Evolutionary conservation across 2,888 invertebrate species (phyloP).

Genomic region (Eilema depressum): DNA sequence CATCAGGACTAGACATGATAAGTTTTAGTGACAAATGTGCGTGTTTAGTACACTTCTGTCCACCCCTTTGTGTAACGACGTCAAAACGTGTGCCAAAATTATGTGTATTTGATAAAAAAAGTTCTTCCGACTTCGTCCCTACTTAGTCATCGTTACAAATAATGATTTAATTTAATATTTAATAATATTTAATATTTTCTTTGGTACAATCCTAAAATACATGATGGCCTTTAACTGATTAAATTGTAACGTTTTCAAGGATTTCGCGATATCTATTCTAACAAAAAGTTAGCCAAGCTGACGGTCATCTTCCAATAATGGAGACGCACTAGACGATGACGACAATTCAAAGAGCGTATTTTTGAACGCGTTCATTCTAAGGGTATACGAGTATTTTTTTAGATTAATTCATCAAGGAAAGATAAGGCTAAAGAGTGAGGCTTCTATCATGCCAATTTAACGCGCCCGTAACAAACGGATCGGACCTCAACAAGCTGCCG

Average conservation of each 20-base stretch:
- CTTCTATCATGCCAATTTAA: too few relatives aligned
- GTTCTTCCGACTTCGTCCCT: not conserved
- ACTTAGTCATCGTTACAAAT: not conserved
- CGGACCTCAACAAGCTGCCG: too few relatives aligned
- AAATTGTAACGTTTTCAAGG: not conserved
- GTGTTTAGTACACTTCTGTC: not conserved
- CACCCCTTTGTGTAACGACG: not conserved
- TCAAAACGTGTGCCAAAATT: not conserved
- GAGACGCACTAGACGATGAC: not conserved
- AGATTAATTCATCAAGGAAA: too few relatives aligned
- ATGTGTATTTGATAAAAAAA: not conserved
- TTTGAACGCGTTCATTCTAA: not conserved
- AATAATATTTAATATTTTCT: not conserved
- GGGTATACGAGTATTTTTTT: too few relatives aligned
- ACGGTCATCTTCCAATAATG: not conserved
- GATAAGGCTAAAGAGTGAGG: too few relatives aligned
- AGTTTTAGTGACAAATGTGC: conserved; percentile 1
- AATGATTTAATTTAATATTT: not conserved
- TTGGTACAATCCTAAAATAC: not conserved
- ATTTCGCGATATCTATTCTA: not conserved
- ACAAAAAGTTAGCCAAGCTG: not conserved
- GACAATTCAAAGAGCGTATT: not conserved
- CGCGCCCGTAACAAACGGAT: too few relatives aligned
- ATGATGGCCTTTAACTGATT: not conserved
- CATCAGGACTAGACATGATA: not conserved